Base-by-base conservation (phyloP, 2,797 vertebrate genomes). In the Protonibea diacanthus region DNA sequence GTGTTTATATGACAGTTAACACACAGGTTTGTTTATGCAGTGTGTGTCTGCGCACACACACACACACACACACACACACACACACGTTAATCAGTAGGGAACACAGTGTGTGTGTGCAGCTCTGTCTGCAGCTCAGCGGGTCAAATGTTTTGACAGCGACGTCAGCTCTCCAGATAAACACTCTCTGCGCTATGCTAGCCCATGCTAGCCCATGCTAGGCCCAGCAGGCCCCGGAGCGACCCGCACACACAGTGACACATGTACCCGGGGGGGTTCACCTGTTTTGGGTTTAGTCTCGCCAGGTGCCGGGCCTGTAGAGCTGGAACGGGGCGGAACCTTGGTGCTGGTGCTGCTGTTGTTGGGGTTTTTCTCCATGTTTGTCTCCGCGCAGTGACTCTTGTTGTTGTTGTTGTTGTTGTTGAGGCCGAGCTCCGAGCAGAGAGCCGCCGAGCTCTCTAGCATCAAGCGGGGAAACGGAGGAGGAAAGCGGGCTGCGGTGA, bases 241-340 rank as follows among this genome's bases (percentile, higher is more conserved):
- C 33, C 33, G 33, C 33, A 38, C 33, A 38, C 33, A 38, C 33
- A 38, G 33, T 38, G 33, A 38, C 33, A 38, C 33, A 9, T 38
- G 33, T 9, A 38, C 33, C 33, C 33, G 33, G 33, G 33, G 8
- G 33, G 2, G 2, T 15, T 71, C 79, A 98, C 98, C 98, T 95
- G 96, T 94, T 96, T 98, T 98, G 82, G 97, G 94, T 94, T 99
- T 98, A 97, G 96, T 96, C 52, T 99, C 97, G 83, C 95, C 94
- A 45, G 97, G 91, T 67, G 95, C 82, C 3, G 97, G 96, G 62
- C 97, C 98, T 80, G 96, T 92, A 38, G 97, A 99, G 88, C 95
- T 95, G 86, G 97, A 96, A 45, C 97, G 97, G 79, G 97, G 97
- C 82, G 96, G 97, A 81, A 95, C 96, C 89, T 95, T 97, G 96